Base-by-base conservation (phyloP, 2,888 invertebrate species). In the Criorhina ranunculi region DNA sequence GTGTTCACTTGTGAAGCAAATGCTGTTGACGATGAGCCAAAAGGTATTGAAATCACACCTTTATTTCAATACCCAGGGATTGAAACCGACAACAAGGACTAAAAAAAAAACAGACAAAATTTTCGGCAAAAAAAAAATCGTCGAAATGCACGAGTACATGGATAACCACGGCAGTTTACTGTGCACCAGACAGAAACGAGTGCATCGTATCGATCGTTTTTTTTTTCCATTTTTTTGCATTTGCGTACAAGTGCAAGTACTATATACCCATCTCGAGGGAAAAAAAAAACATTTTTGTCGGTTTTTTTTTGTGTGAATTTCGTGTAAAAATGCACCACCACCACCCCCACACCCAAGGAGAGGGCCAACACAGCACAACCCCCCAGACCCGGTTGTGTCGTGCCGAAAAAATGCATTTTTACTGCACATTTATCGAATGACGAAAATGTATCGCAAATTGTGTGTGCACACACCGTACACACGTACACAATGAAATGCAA, bases 121-220 rank as follows among this genome's bases (percentile, higher is more conserved):
- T 77, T 77, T 77, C 31, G 55, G 77, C n/a, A 42, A n/a, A 7
- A 35, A 57, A 72, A 70, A 62, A 70, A 44, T 40, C 37, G 62
- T 37, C 53, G 24, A 44, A 44, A 60, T 5, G 42, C 46, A 57
- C 62, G 53, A 5, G 42, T 55, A 57, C 62, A 55, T 70, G 62
- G 40, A 62, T 62, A 70, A 60, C 67, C 67, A 19, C 76, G 85
- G 31, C 82, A 72, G 59, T 83, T 88, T 86, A 88, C 88, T 88
- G 89, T 90, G 90, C 90, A 89, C 90, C 90, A 91, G 91, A 91
- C 91, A 91, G 90, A 91, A 91, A 91, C 91, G 91, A 91, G 91
- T 91, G 91, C 91, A 90, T 90, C 91, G 90, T 91, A 91, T 91
- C 91, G 91, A 91, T 91, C 91, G 90, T 88, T 89, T 90, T 90